These are phyloP conservation scores for Catostylus mosaicus DNA, from an alignment of 30 jellyfish, hydroid and myxozoan genomes.

Conservation along the genomic window DNA sequence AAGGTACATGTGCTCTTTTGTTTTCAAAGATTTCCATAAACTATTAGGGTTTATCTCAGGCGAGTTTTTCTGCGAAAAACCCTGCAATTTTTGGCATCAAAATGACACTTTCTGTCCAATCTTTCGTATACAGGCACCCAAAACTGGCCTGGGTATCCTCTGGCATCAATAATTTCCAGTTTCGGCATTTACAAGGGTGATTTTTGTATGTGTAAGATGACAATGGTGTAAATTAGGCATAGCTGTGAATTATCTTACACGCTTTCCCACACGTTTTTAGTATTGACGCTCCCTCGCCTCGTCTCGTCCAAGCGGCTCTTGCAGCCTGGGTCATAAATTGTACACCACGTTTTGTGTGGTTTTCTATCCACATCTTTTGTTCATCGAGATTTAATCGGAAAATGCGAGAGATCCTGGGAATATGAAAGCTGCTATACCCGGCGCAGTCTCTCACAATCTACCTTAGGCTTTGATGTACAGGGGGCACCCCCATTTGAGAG, in stretches of 20 bases:
- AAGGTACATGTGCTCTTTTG: constrained; percentile 94
- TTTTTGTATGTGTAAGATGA: constrained; percentile 52
- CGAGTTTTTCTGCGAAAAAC: constrained; percentile 29
- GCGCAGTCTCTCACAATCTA: not conserved
- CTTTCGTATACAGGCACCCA: constrained; percentile 17
- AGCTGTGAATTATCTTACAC: constrained; percentile 77
- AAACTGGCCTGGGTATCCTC: constrained; percentile 10
- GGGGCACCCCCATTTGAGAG: not conserved
- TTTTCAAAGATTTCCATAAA: constrained; percentile 84
- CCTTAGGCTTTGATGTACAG: not conserved
- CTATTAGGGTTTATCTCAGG: constrained; percentile 65
- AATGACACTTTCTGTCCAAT: constrained; percentile 16
- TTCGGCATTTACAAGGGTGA: constrained; percentile 58
- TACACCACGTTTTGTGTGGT: constrained; percentile 54
- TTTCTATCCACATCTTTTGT: constrained; percentile 32
- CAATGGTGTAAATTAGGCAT: constrained; percentile 87
- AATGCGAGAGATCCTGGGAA: not conserved
- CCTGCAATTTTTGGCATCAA: constrained; percentile 53
- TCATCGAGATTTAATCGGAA: not conserved
- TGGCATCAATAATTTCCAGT: constrained; percentile 14
- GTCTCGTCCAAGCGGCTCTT: constrained; percentile 12
- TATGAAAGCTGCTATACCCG: not conserved
- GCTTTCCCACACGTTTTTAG: constrained; percentile 63
- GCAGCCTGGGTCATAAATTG: constrained; percentile 48
- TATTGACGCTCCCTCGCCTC: constrained; percentile 22